phyloP scores from a whole-genome alignment of 23 tunicate species.

The Styela plicata region DNA sequence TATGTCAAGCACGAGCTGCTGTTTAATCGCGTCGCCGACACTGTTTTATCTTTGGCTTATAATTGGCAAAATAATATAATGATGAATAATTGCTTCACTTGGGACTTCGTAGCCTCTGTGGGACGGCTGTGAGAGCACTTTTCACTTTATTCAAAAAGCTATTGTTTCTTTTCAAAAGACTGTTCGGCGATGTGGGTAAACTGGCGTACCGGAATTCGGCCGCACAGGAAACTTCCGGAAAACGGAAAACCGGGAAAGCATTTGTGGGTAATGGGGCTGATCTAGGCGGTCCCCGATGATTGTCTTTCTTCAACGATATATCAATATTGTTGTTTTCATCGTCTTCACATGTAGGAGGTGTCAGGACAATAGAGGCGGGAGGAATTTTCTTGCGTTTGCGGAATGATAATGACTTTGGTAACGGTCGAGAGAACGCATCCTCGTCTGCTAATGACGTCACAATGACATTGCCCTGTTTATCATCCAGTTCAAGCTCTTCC shows the following conservation, averaged over 20 bases:
- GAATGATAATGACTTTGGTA: neutral
- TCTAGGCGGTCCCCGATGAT: neutral
- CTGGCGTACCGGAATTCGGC: constrained; percentile 24
- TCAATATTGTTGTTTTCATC: neutral
- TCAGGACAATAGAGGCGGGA: neutral
- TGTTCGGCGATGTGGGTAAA: constrained; percentile 19
- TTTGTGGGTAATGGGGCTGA: constrained; percentile 18
- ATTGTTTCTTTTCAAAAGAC: constrained; percentile 16
- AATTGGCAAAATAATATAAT: no score
- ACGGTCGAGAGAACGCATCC: neutral
- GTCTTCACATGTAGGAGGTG: neutral
- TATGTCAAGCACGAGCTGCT: no score
- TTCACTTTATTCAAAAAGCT: constrained; percentile 18
- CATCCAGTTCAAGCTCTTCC: constrained; percentile 3
- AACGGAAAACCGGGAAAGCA: constrained; percentile 16
- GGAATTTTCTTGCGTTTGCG: constrained; percentile 17
- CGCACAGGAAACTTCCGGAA: constrained; percentile 20
- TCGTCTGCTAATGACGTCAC: neutral
- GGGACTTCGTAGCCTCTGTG: constrained; percentile 18
- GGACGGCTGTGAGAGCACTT: constrained; percentile 18
- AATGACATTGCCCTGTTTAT: no score
- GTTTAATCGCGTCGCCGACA: no score
- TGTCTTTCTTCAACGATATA: no score
- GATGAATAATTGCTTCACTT: neutral
- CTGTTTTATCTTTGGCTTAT: no score